A percentile compares a stretch with the other conserved stretches of the same genome.
phyloP scores from a whole-genome alignment of 2,888 invertebrate species.

The Papilio demoleus region DNA sequence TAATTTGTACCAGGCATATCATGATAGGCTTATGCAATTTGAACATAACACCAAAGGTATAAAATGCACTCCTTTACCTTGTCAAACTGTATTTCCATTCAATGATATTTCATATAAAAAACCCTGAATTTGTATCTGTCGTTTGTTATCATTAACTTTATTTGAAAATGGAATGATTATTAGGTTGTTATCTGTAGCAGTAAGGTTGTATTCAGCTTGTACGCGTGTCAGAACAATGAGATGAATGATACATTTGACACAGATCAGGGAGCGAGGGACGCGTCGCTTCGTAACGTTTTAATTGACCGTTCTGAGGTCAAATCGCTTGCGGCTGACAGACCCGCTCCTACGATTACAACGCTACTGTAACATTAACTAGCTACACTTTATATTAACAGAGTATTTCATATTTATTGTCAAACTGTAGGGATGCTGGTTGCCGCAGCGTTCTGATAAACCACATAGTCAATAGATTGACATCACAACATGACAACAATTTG shows the following conservation, averaged over 20 bases:
- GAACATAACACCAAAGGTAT: background rate
- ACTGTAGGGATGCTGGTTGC: background rate
- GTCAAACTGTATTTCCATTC: background rate
- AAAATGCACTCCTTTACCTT: background rate
- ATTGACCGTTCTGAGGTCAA: constrained; percentile 81
- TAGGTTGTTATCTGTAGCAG: background rate
- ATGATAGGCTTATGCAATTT: background rate
- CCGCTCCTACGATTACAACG: constrained; percentile 36
- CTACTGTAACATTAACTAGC: constrained; percentile 17
- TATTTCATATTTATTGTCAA: background rate
- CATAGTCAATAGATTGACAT: constrained; percentile 17
- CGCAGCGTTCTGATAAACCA: background rate
- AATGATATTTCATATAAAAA: background rate
- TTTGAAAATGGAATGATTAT: constrained; percentile 2
- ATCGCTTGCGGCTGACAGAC: constrained; percentile 73
- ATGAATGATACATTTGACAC: constrained; percentile 44
- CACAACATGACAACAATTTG: constrained; percentile 50
- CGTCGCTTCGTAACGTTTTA: constrained; percentile 70
- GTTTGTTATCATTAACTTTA: background rate
- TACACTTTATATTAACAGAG: background rate
- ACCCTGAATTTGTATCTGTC: background rate
- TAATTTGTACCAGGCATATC: background rate
- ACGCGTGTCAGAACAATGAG: constrained; percentile 22
- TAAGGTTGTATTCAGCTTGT: constrained; percentile 2
- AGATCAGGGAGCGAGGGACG: constrained; percentile 53